Base-by-base conservation (phyloP, 2,888 invertebrate genomes). In the Peribatodes rhomboidaria region DNA sequence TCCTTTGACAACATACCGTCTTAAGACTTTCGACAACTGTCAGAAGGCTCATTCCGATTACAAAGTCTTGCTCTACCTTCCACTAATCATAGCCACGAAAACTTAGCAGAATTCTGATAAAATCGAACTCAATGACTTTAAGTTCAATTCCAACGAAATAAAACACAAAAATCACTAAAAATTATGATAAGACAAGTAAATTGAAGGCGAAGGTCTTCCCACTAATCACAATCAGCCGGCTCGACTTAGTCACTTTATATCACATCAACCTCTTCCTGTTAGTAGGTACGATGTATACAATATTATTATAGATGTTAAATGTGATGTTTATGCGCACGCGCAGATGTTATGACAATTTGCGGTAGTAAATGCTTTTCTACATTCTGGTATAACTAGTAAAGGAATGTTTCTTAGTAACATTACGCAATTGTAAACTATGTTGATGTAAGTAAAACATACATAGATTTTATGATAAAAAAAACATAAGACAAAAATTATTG, bases 291-390 rank as follows among this genome's bases (percentile, higher is more conserved):
- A 52, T 42, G n/a, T n/a, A n/a, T n/a, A n/a, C n/a, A n/a, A 53
- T 69, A 68, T 70, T 73, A 70, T 57, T 66, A 70, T 68, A 72
- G 69, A 72, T 62, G 76, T 71, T 63, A 78, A 82, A 82, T 82
- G 80, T 61, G 73, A 79, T 78, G 69, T 85, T 87, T 85, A 88
- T 88, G 79, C 41, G 82, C 80, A 78, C 78, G 78, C 74, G 75
- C 73, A 70, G 63, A 67, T 64, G 71, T 50, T 61, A 42, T 64
- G 69, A 67, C 62, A 60, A 63, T 72, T n/a, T 65, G 56, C 53
- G 39, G 61, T 67, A 55, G 62, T 57, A 73, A 72, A 75, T 73
- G 62, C 53, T 66, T 79, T 75, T 75, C 79, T 71, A 80, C 85
- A 86, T 89, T 86, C 85, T 83, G 74, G 75, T 73, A 71, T 73